These are phyloP conservation scores for Antheraea assamensis DNA, from an alignment of 2,888 invertebrate species.

Conservation along the genomic window DNA sequence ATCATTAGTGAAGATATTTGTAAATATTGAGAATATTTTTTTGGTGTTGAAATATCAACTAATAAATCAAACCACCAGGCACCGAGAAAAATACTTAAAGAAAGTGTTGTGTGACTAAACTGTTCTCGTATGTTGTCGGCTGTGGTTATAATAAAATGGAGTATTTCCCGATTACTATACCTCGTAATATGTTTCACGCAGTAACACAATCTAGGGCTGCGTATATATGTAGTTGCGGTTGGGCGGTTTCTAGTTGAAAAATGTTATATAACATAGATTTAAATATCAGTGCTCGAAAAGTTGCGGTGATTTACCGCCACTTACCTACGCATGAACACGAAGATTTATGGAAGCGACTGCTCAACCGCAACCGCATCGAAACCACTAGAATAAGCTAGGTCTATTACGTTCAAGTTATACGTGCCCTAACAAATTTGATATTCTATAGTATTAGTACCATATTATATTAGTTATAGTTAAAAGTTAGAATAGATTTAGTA, in stretches of 20 bases:
- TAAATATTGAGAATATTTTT: not conserved
- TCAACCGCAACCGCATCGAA: not conserved
- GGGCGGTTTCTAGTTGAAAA: not conserved
- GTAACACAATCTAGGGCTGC: not conserved
- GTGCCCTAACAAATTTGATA: not conserved
- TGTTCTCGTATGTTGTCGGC: not conserved
- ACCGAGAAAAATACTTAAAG: not conserved
- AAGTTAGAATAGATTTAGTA: no score
- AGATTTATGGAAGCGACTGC: not conserved
- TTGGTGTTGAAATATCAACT: no score
- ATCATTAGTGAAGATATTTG: not conserved
- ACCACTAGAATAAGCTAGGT: not conserved
- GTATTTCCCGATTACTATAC: not conserved
- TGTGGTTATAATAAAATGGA: not conserved
- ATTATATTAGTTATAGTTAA: no score
- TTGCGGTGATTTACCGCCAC: not conserved
- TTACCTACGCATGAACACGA: not conserved
- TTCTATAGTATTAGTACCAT: not conserved
- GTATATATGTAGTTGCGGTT: not conserved
- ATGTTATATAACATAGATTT: not conserved
- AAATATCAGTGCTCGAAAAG: not conserved
- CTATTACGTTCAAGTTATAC: not conserved
- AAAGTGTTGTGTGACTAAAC: not conserved
- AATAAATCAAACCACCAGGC: not conserved
- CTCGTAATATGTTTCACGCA: not conserved